Evolutionary conservation across 1,140 invertebrate genomes (phyloP).

Genomic region (Euschistus heros): DNA sequence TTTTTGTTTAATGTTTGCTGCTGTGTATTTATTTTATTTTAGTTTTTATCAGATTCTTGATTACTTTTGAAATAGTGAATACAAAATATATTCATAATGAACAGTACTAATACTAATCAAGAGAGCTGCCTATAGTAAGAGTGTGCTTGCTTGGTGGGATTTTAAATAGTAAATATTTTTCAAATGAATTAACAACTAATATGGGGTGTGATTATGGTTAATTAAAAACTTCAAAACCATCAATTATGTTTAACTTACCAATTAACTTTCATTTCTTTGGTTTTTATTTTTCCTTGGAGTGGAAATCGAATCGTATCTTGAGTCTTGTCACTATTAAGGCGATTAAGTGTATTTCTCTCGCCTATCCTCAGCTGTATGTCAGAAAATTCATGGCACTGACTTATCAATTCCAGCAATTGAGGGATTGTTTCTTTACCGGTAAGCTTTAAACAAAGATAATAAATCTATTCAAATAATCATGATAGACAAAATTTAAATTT

Average conservation of each 20-base stretch:
- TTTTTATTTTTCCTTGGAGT: slow-evolving; percentile 49
- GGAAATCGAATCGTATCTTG: slow-evolving; percentile 44
- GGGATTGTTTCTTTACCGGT: slow-evolving; percentile 38
- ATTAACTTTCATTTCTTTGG: slow-evolving; percentile 52
- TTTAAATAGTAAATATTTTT: no score
- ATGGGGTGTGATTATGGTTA: neutral
- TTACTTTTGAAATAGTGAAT: no score
- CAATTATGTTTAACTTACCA: slow-evolving; percentile 38
- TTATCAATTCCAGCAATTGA: slow-evolving; percentile 38
- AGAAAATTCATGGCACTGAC: slow-evolving; percentile 46
- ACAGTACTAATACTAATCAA: no score
- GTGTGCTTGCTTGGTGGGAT: no score
- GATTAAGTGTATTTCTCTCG: slow-evolving; percentile 49
- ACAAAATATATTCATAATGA: no score
- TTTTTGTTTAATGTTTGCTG: no score
- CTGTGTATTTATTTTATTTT: no score
- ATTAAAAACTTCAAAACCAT: no score
- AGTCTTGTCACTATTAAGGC: slow-evolving; percentile 45
- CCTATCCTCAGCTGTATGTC: slow-evolving; percentile 48
- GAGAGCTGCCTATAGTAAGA: no score
- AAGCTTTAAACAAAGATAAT: slow-evolving; percentile 31
- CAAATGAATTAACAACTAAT: no score
- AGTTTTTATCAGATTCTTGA: no score
- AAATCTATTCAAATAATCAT: neutral
- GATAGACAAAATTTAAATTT: no score